Evolutionary conservation across 2,113 vertebrate species (phyloP).

Genomic region (Nycticorax nycticorax): DNA sequence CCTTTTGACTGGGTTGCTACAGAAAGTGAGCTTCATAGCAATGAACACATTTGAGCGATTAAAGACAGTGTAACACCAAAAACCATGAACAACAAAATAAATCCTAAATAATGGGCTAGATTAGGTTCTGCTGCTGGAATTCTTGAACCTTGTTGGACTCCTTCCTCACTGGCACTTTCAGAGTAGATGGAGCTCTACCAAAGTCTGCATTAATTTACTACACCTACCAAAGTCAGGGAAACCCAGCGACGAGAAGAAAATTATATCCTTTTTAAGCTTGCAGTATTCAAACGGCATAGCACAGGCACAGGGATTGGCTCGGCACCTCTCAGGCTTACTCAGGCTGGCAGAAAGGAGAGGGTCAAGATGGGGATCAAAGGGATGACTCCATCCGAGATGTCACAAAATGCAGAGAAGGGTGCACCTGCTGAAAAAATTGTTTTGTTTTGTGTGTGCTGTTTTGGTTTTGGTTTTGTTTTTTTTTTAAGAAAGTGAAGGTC

Average conservation of each 20-base stretch:
- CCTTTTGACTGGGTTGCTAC: background rate
- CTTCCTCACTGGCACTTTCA: background rate
- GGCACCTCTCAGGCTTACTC: background rate
- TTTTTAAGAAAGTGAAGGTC: background rate
- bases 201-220: background rate
- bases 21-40: background rate
- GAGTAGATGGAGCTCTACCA: background rate
- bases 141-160: background rate
- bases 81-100: background rate
- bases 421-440: background rate
- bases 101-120: background rate
- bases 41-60: background rate
- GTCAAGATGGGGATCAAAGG: background rate
- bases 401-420: background rate
- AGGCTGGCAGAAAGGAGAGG: background rate
- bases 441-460: background rate
- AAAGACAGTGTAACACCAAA: background rate
- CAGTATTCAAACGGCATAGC: background rate
- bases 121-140: background rate
- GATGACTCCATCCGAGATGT: background rate
- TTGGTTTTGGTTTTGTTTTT: background rate
- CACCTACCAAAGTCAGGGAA: background rate
- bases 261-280: background rate
- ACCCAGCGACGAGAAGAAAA: conserved; percentile 7
- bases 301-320: background rate